phyloP scores from a whole-genome alignment of 2,797 vertebrate species.

The Nyctibius grandis region DNA sequence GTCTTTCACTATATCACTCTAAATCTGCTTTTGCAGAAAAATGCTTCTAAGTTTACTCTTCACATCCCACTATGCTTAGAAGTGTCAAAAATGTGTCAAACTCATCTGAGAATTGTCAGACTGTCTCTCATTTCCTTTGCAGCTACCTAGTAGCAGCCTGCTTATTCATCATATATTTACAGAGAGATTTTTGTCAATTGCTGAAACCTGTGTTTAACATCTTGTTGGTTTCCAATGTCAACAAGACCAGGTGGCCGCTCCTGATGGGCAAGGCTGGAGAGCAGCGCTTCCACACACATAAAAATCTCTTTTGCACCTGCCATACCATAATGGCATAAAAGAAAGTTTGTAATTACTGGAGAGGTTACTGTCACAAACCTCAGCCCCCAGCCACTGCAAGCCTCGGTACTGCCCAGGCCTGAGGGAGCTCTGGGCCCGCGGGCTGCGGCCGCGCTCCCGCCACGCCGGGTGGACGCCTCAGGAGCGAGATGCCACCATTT shows the following conservation, averaged over 20 bases:
- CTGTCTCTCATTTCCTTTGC: conserved; percentile 6
- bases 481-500: neutral
- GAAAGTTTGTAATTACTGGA: neutral
- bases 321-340: neutral
- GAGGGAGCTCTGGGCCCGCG: neutral
- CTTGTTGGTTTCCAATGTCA: neutral
- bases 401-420: neutral
- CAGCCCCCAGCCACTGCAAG: neutral
- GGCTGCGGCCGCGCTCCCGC: neutral
- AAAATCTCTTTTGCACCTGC: neutral
- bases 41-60: conserved; percentile 41
- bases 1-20: neutral
- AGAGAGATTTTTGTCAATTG: neutral
- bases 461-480: neutral
- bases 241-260: neutral
- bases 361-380: neutral
- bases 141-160: neutral
- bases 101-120: conserved; percentile 18
- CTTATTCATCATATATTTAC: neutral
- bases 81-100: conserved; percentile 37
- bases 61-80: conserved; percentile 26
- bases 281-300: neutral
- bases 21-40: neutral
- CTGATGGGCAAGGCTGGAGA: fast-evolving
- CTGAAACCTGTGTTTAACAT: neutral